Evolutionary conservation across 1,140 invertebrate genomes (phyloP).

Genomic region (Tribolium castaneum): DNA sequence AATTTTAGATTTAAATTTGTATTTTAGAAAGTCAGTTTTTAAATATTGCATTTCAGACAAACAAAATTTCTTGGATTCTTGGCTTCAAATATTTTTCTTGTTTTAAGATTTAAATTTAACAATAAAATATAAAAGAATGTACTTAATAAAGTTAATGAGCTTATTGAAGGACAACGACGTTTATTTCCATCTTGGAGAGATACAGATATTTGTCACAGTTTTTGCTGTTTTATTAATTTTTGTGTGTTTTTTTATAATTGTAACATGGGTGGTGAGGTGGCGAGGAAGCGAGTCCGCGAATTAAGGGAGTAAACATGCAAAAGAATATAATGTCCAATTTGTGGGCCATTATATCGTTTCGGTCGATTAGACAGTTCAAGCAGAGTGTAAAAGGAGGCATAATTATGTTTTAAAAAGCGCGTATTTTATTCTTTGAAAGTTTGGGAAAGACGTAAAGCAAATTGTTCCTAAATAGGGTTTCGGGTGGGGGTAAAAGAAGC

Average conservation of each 20-base stretch:
- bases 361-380: conserved; percentile 47
- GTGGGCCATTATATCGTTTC: conserved; percentile 54
- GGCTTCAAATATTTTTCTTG: too few relatives aligned
- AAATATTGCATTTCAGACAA: too few relatives aligned
- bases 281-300: not conserved
- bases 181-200: not conserved
- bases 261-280: not conserved
- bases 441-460: conserved; percentile 39
- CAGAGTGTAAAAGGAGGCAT: conserved; percentile 42
- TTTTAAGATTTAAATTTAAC: too few relatives aligned
- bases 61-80: too few relatives aligned
- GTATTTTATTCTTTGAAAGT: conserved; percentile 39
- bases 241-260: not conserved
- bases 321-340: conserved; percentile 56
- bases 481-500: conserved; percentile 43
- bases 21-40: too few relatives aligned
- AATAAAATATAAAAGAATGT: too few relatives aligned
- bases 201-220: not conserved
- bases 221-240: not conserved
- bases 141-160: too few relatives aligned
- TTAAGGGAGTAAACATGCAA: conserved; percentile 21
- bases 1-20: too few relatives aligned
- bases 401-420: conserved; percentile 51
- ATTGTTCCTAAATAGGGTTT: conserved; percentile 38
- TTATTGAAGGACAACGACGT: not conserved